phyloP scores from a whole-genome alignment of 2,888 invertebrate genomes.

The Drosophila limbata region DNA sequence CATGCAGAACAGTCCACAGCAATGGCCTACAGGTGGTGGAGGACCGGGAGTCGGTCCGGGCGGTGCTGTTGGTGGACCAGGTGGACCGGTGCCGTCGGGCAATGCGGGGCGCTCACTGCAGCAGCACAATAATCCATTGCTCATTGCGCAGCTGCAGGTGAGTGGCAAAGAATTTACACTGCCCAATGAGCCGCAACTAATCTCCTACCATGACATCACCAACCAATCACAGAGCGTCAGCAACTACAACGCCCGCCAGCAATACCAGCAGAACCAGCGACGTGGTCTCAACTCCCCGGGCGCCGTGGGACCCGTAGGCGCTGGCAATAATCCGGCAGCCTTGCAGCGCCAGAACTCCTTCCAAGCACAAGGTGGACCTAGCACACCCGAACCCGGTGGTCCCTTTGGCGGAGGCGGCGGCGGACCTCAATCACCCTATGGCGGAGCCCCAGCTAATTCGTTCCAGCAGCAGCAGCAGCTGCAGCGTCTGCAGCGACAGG shows the following conservation, averaged over 20 bases:
- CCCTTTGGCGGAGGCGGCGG: constrained; percentile 62
- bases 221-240: constrained; percentile 33
- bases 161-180: constrained; percentile 75
- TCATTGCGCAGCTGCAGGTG: constrained; percentile 93
- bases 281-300: constrained; percentile 84
- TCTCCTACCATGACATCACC: constrained; percentile 28
- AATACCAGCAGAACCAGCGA: constrained; percentile 83
- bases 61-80: constrained; percentile 36
- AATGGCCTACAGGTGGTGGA: constrained; percentile 60
- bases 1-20: constrained; percentile 79
- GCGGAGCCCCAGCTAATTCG: constrained; percentile 65
- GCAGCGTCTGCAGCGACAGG: constrained; percentile 85
- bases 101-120: constrained; percentile 87
- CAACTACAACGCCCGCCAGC: constrained; percentile 82
- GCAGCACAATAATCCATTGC: constrained; percentile 95
- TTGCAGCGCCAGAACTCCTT: constrained; percentile 85
- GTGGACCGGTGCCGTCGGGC: constrained; percentile 56
- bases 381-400: constrained; percentile 54
- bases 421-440: constrained; percentile 82
- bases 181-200: constrained; percentile 42
- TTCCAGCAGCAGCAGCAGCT: constrained; percentile 84
- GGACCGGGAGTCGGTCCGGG: constrained; percentile 36
- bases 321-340: constrained; percentile 46
- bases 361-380: constrained; percentile 63
- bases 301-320: constrained; percentile 68